Conservation (phyloP, 1,140 invertebrate species). For the Choristoneura fumiferana region DNA sequence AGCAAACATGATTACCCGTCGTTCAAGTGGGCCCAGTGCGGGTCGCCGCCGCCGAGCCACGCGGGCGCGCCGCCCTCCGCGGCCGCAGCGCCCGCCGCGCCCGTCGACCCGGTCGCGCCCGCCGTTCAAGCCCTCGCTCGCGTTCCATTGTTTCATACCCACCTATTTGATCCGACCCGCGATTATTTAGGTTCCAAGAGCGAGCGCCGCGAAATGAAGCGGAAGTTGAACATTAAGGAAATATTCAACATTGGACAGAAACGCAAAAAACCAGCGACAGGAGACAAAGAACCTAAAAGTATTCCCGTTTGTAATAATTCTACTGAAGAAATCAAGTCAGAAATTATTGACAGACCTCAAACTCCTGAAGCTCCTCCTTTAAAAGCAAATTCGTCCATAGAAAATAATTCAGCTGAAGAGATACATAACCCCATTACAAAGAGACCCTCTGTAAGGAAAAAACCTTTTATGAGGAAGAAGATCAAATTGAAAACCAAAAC, state of each 20-base stretch:
- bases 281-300: neutral
- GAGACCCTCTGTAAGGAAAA: neutral
- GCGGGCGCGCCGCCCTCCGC: constrained; percentile 37
- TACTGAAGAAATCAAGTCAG: neutral
- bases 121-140: constrained; percentile 29
- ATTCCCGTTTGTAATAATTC: too few species aligned
- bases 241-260: constrained; percentile 81
- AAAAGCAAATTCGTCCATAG: neutral
- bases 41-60: constrained; percentile 34
- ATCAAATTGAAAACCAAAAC: neutral
- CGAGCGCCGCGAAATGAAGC: constrained; percentile 83
- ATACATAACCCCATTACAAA: neutral
- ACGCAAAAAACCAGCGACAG: constrained; percentile 39
- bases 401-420: neutral
- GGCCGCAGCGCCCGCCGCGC: constrained; percentile 20
- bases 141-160: constrained; percentile 56
- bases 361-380: neutral
- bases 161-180: constrained; percentile 72
- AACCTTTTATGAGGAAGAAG: neutral
- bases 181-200: constrained; percentile 81
- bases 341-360: neutral
- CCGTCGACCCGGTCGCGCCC: constrained; percentile 24
- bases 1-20: constrained; percentile 26
- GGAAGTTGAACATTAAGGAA: constrained; percentile 84
- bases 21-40: constrained; percentile 22